Conservation (phyloP, 2,888 invertebrate species). For the Drosophila histrio region DNA sequence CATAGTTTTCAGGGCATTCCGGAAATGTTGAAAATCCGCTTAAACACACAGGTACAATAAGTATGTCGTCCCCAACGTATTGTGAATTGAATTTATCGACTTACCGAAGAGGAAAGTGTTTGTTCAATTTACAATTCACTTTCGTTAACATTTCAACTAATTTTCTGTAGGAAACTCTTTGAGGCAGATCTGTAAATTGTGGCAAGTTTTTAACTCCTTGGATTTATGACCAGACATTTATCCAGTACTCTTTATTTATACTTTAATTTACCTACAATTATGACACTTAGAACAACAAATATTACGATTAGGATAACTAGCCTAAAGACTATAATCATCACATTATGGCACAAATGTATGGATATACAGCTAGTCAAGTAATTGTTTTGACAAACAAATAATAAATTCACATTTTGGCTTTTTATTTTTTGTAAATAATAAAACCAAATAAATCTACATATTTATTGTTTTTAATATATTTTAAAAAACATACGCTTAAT, state of each 20-base stretch:
- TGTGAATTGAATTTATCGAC: neutral
- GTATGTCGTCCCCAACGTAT: neutral
- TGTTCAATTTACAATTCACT: neutral
- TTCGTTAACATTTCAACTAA: neutral
- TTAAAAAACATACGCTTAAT: too few relatives aligned
- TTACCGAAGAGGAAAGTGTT: neutral
- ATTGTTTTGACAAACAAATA: too few relatives aligned
- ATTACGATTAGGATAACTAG: slow-evolving; percentile 66
- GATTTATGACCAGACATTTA: too few relatives aligned
- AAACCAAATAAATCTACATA: too few relatives aligned
- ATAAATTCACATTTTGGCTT: too few relatives aligned
- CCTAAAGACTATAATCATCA: slow-evolving; percentile 76
- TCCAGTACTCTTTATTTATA: neutral
- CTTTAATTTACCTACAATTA: slow-evolving; percentile 12
- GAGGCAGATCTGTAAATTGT: neutral
- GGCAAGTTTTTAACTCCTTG: neutral
- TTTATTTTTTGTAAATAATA: too few relatives aligned
- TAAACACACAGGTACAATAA: neutral
- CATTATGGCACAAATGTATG: slow-evolving; percentile 81
- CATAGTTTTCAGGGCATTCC: slow-evolving; percentile 3
- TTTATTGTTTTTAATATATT: too few relatives aligned
- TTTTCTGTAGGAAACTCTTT: neutral
- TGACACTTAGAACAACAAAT: slow-evolving; percentile 50
- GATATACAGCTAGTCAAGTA: too few relatives aligned
- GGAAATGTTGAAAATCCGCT: slow-evolving; percentile 7